A percentile compares a stretch with the other conserved stretches of the same genome.
Evolutionary conservation across 2,113 vertebrate genomes (phyloP).

Genomic region (Nymphicus hollandicus): DNA sequence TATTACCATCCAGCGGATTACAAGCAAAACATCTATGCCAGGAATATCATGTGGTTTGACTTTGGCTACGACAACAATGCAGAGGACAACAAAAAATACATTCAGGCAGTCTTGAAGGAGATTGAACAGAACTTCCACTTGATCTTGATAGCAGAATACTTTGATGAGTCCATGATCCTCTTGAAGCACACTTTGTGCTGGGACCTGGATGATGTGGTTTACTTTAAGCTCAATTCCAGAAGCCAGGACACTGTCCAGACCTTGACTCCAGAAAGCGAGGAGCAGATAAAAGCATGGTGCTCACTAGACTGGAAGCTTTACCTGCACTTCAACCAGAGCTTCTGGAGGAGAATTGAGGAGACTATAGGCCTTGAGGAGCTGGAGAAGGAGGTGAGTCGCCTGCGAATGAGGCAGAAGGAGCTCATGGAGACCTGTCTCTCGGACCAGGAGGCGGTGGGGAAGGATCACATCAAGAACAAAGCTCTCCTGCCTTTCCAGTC

Average conservation of each 20-base stretch:
- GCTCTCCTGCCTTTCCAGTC: slow-evolving; percentile 80
- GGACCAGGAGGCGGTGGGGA: slow-evolving; percentile 59
- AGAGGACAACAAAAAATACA: neutral
- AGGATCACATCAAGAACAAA: slow-evolving; percentile 57
- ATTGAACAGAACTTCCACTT: slow-evolving; percentile 79
- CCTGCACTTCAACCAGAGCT: slow-evolving; percentile 83
- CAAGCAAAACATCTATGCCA: slow-evolving; percentile 67
- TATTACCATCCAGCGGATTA: slow-evolving; percentile 23
- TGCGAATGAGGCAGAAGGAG: slow-evolving; percentile 64
- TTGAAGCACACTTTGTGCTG: slow-evolving; percentile 81
- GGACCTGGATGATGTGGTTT: slow-evolving; percentile 83
- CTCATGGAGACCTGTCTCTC: slow-evolving; percentile 77
- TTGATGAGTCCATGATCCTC: slow-evolving; percentile 89
- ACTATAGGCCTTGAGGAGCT: slow-evolving; percentile 69
- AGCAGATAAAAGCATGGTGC: slow-evolving; percentile 78
- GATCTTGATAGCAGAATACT: slow-evolving; percentile 84
- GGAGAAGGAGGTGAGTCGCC: slow-evolving; percentile 69
- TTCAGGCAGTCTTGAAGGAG: slow-evolving; percentile 45
- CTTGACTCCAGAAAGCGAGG: slow-evolving; percentile 50
- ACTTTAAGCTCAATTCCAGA: slow-evolving; percentile 83
- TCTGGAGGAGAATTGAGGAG: slow-evolving; percentile 78
- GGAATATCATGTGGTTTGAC: slow-evolving; percentile 86
- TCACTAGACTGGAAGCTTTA: slow-evolving; percentile 87
- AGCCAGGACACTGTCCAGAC: slow-evolving; percentile 49
- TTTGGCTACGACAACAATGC: slow-evolving; percentile 80